phyloP scores from a whole-genome alignment of 2,888 invertebrate genomes.

The Meteorus cinctellus region DNA sequence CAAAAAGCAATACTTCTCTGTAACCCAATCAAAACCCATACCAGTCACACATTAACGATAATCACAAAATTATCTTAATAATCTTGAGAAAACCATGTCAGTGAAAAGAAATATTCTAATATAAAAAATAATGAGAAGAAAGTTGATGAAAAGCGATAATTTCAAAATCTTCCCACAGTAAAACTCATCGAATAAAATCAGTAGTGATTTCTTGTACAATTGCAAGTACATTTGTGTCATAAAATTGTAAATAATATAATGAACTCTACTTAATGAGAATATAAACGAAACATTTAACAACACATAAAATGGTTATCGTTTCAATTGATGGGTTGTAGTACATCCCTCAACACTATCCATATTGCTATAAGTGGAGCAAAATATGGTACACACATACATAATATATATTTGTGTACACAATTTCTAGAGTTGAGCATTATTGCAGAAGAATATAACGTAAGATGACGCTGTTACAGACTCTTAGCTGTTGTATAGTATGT shows the following conservation, averaged over 20 bases:
- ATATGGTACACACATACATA: neutral
- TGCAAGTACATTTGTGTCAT: neutral
- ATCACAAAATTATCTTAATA: no score
- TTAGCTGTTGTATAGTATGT: slow-evolving; percentile 38
- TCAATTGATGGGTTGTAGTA: slow-evolving; percentile 39
- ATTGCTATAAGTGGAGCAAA: neutral
- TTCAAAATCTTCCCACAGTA: no score
- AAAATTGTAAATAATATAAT: neutral
- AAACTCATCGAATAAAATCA: no score
- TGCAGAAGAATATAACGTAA: slow-evolving; percentile 39
- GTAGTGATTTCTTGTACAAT: no score
- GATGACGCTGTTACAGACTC: slow-evolving; percentile 28
- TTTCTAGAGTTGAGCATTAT: slow-evolving; percentile 39
- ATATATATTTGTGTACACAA: neutral
- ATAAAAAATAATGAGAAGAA: no score
- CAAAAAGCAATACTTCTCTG: no score
- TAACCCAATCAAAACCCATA: no score
- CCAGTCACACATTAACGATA: no score
- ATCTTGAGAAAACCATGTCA: no score
- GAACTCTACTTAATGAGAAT: neutral
- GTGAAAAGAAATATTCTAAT: no score
- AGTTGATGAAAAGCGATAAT: no score
- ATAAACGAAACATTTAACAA: slow-evolving; percentile 36
- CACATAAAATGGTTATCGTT: slow-evolving; percentile 36
- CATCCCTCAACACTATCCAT: slow-evolving; percentile 23